Conservation (phyloP, 2,888 invertebrate species). For the Oscheius myriophilus region DNA sequence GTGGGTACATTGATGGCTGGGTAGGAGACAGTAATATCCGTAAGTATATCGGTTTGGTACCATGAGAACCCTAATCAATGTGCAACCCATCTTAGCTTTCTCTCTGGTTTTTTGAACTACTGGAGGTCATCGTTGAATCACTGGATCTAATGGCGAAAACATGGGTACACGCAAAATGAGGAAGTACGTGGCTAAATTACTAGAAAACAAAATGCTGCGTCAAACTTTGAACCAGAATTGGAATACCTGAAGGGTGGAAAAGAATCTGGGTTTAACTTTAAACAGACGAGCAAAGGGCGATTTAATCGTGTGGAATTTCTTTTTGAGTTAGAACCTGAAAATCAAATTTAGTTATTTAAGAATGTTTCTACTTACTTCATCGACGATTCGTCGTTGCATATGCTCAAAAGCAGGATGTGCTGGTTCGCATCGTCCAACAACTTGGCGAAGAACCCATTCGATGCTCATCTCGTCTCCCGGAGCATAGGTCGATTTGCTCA, state of each 20-base stretch:
- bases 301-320: constrained; percentile 25
- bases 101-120: constrained; percentile 3
- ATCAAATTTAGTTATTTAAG: background rate
- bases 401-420: constrained; percentile 12
- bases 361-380: constrained; percentile 16
- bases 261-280: background rate
- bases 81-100: constrained; percentile 21
- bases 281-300: constrained; percentile 3
- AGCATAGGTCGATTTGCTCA: background rate
- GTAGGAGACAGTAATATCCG: constrained; percentile 11
- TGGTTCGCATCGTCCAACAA: constrained; percentile 2
- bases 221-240: constrained; percentile 1
- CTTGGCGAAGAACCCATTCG: constrained; percentile 28
- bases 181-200: background rate
- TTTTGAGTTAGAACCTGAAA: constrained; percentile 30
- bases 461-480: constrained; percentile 32
- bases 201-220: constrained; percentile 7
- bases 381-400: constrained; percentile 17
- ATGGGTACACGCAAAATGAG: background rate
- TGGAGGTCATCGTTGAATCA: constrained; percentile 4
- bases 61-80: constrained; percentile 8
- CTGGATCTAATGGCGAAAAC: no score
- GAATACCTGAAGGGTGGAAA: background rate
- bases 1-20: background rate
- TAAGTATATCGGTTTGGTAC: constrained; percentile 24